Conservation (phyloP, 2,888 invertebrate species). For the Calameuta pallipes region DNA sequence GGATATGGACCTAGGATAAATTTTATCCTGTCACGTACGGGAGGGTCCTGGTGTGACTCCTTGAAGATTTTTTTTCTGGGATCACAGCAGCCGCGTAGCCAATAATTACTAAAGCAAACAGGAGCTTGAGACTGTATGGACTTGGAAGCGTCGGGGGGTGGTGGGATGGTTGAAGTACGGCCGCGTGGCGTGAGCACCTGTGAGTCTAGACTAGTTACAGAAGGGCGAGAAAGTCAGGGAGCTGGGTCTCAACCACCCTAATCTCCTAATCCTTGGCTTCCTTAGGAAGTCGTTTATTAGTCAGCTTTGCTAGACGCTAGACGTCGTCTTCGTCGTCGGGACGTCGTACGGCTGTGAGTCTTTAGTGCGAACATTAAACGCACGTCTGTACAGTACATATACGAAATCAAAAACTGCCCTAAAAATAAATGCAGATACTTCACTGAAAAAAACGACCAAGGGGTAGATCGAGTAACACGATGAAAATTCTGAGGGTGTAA, state of each 20-base stretch:
- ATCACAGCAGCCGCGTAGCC: constrained; percentile 28
- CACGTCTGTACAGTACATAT: constrained; percentile 19
- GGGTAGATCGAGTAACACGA: neutral
- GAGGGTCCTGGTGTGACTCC: neutral
- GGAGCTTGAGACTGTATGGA: constrained; percentile 11
- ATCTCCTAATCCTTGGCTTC: constrained; percentile 65
- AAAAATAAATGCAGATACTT: neutral
- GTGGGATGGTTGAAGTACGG: constrained; percentile 35
- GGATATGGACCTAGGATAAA: neutral
- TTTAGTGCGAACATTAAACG: constrained; percentile 27
- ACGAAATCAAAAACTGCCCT: neutral
- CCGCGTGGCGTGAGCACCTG: constrained; percentile 51
- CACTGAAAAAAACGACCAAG: neutral
- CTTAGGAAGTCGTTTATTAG: constrained; percentile 67
- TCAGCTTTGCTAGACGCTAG: constrained; percentile 46
- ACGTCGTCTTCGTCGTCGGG: constrained; percentile 30
- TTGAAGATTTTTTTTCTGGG: neutral
- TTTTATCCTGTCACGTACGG: neutral
- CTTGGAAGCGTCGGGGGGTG: constrained; percentile 26
- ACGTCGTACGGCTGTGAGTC: neutral
- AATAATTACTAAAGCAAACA: constrained; percentile 42
- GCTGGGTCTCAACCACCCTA: constrained; percentile 44
- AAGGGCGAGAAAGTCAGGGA: constrained; percentile 4
- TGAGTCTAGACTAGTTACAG: constrained; percentile 30
- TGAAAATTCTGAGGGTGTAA: neutral